phyloP scores from a whole-genome alignment of 2,888 invertebrate genomes.

The Syrphus vitripennis region DNA sequence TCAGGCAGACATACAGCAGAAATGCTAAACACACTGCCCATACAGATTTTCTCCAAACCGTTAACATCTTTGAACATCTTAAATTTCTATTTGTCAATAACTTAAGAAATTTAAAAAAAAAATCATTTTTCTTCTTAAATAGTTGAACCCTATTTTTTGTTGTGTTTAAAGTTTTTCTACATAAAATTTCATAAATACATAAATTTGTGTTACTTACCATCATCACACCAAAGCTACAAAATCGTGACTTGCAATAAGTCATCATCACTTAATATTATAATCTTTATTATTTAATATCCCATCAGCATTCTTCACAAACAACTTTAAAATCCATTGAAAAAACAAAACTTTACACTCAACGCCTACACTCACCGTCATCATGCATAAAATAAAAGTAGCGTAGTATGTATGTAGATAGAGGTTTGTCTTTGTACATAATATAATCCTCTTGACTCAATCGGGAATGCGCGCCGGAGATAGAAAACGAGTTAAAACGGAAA shows the following conservation, averaged over 20 bases:
- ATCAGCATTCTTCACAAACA: constrained; percentile 3
- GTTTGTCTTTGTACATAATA: not conserved
- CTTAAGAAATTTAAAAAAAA: not conserved
- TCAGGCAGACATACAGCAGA: too few relatives aligned
- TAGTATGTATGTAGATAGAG: not conserved
- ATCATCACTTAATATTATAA: constrained; percentile 23
- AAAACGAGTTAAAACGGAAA: constrained; percentile 70
- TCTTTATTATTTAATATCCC: constrained; percentile 45
- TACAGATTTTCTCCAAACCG: too few relatives aligned
- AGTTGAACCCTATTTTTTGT: too few relatives aligned
- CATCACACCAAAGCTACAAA: not conserved
- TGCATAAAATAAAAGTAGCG: not conserved
- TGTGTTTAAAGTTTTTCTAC: too few relatives aligned
- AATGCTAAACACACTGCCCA: too few relatives aligned
- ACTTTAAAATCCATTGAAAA: constrained; percentile 13
- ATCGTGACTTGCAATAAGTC: constrained; percentile 44
- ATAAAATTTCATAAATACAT: too few relatives aligned
- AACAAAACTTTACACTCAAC: constrained; percentile 55
- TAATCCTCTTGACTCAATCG: constrained; percentile 37
- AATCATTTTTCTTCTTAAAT: not conserved
- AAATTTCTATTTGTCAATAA: too few relatives aligned
- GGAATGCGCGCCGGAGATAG: constrained; percentile 62
- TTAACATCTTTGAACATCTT: too few relatives aligned
- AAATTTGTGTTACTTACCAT: not conserved
- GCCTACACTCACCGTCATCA: constrained; percentile 40